A percentile compares a stretch with the other conserved stretches of the same genome.
These are phyloP conservation scores for Synergus umbraculus DNA, from an alignment of 2,888 invertebrate species.

Conservation along the genomic window DNA sequence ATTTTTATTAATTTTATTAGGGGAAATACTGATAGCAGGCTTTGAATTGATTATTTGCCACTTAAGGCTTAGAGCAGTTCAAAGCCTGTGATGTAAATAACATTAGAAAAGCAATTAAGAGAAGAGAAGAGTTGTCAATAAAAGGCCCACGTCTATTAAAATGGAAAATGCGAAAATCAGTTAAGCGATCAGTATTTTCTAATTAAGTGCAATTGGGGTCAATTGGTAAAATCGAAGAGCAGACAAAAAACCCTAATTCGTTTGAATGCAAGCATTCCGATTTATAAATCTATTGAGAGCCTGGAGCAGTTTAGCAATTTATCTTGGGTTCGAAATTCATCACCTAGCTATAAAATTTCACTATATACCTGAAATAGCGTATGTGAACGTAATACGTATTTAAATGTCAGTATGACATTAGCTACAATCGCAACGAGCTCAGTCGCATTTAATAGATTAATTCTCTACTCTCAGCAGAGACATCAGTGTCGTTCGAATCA, in stretches of 20 bases:
- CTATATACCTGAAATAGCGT: neutral
- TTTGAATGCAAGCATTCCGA: neutral
- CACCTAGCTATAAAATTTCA: neutral
- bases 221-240: constrained; percentile 58
- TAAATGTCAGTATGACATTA: constrained; percentile 22
- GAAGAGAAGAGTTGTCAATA: neutral
- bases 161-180: neutral
- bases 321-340: neutral
- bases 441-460: constrained; percentile 58
- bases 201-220: constrained; percentile 70
- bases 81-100: too few relatives aligned
- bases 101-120: too few relatives aligned
- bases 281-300: neutral
- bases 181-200: constrained; percentile 42
- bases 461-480: constrained; percentile 47
- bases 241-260: constrained; percentile 39
- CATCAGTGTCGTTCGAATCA: constrained; percentile 55
- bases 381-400: neutral
- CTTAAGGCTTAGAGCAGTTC: too few relatives aligned
- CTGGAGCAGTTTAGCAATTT: neutral
- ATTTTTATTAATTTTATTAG: too few relatives aligned
- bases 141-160: neutral
- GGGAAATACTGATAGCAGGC: too few relatives aligned
- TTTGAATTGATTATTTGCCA: too few relatives aligned
- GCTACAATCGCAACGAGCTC: constrained; percentile 41